Conservation (phyloP, 2,797 vertebrate genomes). For the Oreonectes daqikongensis region DNA sequence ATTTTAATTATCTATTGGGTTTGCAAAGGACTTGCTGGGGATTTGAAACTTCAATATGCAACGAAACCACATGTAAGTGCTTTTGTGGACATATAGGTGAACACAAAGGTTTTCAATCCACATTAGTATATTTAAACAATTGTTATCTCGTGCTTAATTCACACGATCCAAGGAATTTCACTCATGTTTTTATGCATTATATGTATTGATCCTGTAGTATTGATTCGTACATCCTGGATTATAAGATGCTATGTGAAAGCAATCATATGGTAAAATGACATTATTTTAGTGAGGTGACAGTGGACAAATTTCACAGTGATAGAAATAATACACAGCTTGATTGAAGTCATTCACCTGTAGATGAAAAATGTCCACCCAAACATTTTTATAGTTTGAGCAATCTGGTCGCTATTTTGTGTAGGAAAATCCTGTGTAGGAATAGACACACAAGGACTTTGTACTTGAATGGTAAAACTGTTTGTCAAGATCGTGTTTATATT, state of each 20-base stretch:
- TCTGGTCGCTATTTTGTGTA: background rate
- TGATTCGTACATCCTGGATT: constrained; percentile 66
- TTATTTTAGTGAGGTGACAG: background rate
- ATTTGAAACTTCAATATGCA: constrained; percentile 19
- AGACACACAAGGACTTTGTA: too few species aligned
- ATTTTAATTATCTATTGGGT: constrained; percentile 13
- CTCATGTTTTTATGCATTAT: constrained; percentile 71
- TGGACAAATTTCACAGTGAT: background rate
- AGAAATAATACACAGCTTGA: background rate
- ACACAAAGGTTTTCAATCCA: background rate
- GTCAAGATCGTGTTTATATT: background rate
- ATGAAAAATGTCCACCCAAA: background rate
- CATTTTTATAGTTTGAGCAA: background rate
- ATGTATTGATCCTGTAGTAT: constrained; percentile 68
- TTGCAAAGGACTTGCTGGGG: constrained; percentile 13
- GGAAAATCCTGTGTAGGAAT: too few species aligned
- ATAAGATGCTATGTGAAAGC: constrained; percentile 70
- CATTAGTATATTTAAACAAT: constrained; percentile 5
- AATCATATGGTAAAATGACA: constrained; percentile 50
- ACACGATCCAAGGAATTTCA: constrained; percentile 49
- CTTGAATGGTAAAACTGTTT: too few species aligned
- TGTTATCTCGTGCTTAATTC: background rate
- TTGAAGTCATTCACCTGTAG: background rate
- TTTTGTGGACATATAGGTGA: background rate
- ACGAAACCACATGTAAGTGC: background rate